Evolutionary conservation across 2,888 invertebrate species (phyloP).

Genomic region (Aphidius colemani): DNA sequence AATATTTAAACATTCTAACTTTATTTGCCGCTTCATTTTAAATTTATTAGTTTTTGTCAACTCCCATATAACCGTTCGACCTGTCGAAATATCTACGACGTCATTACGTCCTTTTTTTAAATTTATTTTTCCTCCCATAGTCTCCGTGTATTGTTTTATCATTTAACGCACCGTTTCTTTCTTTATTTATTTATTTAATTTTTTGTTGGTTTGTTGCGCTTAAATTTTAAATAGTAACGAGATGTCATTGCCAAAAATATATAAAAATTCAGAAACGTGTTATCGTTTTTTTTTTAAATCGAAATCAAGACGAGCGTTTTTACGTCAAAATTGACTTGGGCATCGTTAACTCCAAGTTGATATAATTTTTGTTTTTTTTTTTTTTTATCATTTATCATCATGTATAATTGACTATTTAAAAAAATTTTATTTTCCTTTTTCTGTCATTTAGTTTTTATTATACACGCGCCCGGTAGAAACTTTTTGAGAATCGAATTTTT

Average conservation of each 20-base stretch:
- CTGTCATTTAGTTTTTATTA: too few relatives aligned
- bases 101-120: constrained; percentile 44
- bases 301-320: constrained; percentile 38
- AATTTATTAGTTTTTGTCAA: constrained; percentile 29
- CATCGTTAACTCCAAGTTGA: constrained; percentile 44
- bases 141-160: constrained; percentile 32
- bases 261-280: constrained; percentile 56
- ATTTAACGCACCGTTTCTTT: constrained; percentile 33
- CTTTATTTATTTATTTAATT: constrained; percentile 36
- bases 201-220: constrained; percentile 47
- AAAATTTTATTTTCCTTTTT: too few relatives aligned
- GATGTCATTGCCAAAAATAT: constrained; percentile 61
- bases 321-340: constrained; percentile 45
- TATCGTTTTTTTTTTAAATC: constrained; percentile 33
- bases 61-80: constrained; percentile 48
- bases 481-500: constrained; percentile 46
- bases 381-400: background rate
- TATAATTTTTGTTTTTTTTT: too few relatives aligned
- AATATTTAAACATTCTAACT: constrained; percentile 56
- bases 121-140: constrained; percentile 30
- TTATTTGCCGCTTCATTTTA: constrained; percentile 44
- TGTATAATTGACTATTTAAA: too few relatives aligned
- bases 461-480: constrained; percentile 44
- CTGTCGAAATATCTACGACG: constrained; percentile 55
- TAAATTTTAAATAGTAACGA: constrained; percentile 58